Conservation (phyloP, 2,113 vertebrate genomes). For the Indicator maculatus region DNA sequence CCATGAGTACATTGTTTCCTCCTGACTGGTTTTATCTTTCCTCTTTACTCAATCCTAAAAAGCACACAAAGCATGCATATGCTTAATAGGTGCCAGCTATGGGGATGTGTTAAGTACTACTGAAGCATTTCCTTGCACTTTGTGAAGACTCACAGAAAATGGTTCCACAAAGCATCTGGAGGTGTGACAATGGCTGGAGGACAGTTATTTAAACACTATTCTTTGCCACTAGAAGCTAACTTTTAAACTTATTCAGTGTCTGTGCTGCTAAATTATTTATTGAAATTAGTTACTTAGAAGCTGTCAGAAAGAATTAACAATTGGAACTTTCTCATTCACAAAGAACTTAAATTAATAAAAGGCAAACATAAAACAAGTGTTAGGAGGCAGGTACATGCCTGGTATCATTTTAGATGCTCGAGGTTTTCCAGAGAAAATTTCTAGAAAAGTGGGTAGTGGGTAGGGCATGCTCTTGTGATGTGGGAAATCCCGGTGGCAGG, state of each 20-base stretch:
- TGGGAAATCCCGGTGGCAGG: not conserved
- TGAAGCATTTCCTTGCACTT: not conserved
- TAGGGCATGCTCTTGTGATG: accelerated
- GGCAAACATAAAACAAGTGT: not conserved
- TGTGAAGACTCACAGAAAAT: not conserved
- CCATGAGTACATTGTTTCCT: not conserved
- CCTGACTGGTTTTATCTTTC: not conserved
- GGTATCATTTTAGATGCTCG: not conserved
- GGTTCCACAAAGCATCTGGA: not conserved
- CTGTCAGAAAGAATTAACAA: not conserved
- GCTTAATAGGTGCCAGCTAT: not conserved
- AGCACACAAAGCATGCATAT: not conserved
- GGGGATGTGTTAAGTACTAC: not conserved
- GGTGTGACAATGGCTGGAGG: not conserved
- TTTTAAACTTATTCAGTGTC: not conserved
- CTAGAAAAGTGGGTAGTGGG: not conserved
- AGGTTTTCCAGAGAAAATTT: not conserved
- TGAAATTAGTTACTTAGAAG: not conserved
- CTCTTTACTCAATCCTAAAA: not conserved
- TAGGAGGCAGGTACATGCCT: not conserved
- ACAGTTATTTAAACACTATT: not conserved
- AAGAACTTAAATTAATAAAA: not conserved
- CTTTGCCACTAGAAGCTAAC: not conserved
- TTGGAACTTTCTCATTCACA: not conserved
- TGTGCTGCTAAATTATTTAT: not conserved